Conservation (phyloP, 2,113 vertebrate genomes). For the Pygoscelis antarcticus region DNA sequence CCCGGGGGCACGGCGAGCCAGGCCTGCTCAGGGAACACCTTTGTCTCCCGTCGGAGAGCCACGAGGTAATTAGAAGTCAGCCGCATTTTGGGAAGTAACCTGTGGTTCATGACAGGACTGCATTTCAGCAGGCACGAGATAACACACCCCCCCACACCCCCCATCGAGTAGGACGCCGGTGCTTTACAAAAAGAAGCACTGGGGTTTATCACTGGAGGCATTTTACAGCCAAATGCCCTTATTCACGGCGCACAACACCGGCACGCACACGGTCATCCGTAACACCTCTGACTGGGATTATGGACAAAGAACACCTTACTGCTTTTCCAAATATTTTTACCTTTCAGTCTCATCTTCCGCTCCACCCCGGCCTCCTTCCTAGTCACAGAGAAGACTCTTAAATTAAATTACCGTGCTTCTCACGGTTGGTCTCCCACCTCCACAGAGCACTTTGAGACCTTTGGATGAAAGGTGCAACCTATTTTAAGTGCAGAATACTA, state of each 20-base stretch:
- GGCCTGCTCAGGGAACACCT: neutral
- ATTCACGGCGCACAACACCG: too few species aligned
- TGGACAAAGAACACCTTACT: accelerated
- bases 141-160: accelerated
- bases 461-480: neutral
- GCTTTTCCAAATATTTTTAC: neutral
- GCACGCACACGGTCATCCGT: accelerated
- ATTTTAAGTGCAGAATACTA: neutral
- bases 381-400: neutral
- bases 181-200: too few species aligned
- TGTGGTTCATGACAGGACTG: too few species aligned
- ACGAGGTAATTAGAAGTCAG: neutral
- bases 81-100: accelerated
- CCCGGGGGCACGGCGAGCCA: accelerated
- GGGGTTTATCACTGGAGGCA: accelerated
- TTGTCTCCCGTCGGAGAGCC: neutral
- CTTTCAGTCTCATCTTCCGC: neutral
- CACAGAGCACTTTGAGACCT: neutral
- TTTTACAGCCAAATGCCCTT: neutral
- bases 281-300: accelerated
- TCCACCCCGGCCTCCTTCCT: neutral
- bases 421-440: neutral
- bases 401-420: neutral
- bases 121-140: accelerated
- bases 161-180: accelerated